phyloP scores from a whole-genome alignment of 1,140 invertebrate genomes.

The Mactra quadrangularis region DNA sequence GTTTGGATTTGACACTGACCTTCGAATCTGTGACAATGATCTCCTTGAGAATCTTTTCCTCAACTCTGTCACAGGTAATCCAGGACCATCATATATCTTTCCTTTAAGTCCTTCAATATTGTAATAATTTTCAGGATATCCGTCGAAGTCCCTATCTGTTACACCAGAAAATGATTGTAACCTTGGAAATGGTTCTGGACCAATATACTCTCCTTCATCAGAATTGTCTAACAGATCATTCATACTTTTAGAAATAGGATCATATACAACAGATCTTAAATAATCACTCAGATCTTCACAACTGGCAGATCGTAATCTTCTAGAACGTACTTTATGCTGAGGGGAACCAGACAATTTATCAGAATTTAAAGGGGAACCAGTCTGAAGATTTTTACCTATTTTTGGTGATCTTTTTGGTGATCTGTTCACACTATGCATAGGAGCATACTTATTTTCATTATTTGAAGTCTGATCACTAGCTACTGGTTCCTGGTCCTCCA shows the following conservation, averaged over 20 bases:
- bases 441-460: slow-evolving; percentile 16
- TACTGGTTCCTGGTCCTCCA: not conserved
- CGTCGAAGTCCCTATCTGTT: slow-evolving; percentile 55
- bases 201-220: slow-evolving; percentile 55
- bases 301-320: slow-evolving; percentile 74
- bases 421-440: slow-evolving; percentile 53
- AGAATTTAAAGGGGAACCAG: slow-evolving; percentile 13
- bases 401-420: slow-evolving; percentile 39
- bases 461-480: not conserved
- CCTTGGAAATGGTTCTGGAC: slow-evolving; percentile 72
- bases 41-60: slow-evolving; percentile 71
- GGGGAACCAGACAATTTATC: slow-evolving; percentile 52
- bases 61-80: slow-evolving; percentile 68
- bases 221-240: slow-evolving; percentile 44
- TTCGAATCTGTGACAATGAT: slow-evolving; percentile 68
- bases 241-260: slow-evolving; percentile 63
- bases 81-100: slow-evolving; percentile 66
- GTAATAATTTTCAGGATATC: slow-evolving; percentile 66
- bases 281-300: slow-evolving; percentile 79
- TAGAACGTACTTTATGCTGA: slow-evolving; percentile 40
- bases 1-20: slow-evolving; percentile 80
- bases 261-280: slow-evolving; percentile 63
- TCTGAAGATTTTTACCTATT: slow-evolving; percentile 13
- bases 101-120: slow-evolving; percentile 70
- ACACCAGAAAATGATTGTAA: slow-evolving; percentile 72